These are phyloP conservation scores for Novumbra hubbsi DNA, from an alignment of 2,797 vertebrate genomes.

Conservation along the genomic window DNA sequence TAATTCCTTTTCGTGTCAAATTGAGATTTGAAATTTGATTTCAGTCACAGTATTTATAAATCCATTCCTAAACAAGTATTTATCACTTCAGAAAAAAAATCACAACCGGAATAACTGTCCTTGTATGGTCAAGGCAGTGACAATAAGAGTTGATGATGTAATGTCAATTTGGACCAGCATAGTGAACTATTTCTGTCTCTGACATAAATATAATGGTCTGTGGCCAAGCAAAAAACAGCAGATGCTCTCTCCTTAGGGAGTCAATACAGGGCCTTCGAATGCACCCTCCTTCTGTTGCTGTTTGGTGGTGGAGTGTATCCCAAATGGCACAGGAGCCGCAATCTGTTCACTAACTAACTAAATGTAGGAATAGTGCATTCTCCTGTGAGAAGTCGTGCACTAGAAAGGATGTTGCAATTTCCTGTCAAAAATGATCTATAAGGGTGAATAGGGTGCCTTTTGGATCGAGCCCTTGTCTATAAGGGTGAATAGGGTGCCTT, in stretches of 20 bases:
- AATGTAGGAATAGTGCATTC: too few species aligned
- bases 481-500: too few species aligned
- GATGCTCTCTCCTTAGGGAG: constrained; percentile 70
- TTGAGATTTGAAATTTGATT: too few species aligned
- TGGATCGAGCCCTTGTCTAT: too few species aligned
- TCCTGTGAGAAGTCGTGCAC: too few species aligned
- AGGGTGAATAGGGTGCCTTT: too few species aligned
- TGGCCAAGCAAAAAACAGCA: constrained; percentile 75
- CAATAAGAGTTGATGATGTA: constrained; percentile 37
- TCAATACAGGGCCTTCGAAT: constrained; percentile 74
- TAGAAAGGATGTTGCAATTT: too few species aligned
- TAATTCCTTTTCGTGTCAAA: too few species aligned
- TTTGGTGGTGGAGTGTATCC: constrained; percentile 46
- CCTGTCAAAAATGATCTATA: too few species aligned
- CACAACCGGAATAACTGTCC: neutral
- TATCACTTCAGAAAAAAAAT: neutral
- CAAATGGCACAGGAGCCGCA: neutral
- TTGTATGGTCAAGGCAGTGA: constrained; percentile 12
- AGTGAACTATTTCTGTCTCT: constrained; percentile 73
- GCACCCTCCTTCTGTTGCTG: constrained; percentile 75
- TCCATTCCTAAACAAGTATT: constrained; percentile 13
- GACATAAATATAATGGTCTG: constrained; percentile 70
- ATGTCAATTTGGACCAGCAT: constrained; percentile 63
- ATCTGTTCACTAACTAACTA: too few species aligned
- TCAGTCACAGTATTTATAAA: too few species aligned